Conservation (phyloP, 2,797 vertebrate genomes). For the Premnoplex brunnescens region DNA sequence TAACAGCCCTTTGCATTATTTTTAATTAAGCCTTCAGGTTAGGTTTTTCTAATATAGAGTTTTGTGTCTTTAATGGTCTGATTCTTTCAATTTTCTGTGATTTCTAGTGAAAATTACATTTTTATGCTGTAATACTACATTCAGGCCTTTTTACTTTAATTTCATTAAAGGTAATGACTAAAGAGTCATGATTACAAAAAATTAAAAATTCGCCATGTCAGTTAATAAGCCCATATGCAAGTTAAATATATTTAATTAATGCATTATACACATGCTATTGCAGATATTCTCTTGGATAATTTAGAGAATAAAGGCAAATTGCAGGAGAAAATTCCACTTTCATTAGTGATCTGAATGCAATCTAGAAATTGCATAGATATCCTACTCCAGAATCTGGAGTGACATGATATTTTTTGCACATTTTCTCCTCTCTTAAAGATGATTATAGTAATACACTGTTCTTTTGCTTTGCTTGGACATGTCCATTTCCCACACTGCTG, state of each 20-base stretch:
- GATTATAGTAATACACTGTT: neutral
- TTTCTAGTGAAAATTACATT: constrained; percentile 34
- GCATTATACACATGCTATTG: constrained; percentile 34
- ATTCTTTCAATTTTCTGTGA: constrained; percentile 26
- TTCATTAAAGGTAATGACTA: constrained; percentile 38
- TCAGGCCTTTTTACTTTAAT: constrained; percentile 17
- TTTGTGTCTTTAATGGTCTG: constrained; percentile 40
- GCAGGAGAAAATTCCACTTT: neutral
- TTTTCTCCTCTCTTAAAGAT: constrained; percentile 6
- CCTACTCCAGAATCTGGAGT: neutral
- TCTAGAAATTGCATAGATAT: neutral
- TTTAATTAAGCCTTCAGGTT: constrained; percentile 60
- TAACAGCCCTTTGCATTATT: constrained; percentile 23
- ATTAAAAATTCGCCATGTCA: neutral
- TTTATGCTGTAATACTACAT: constrained; percentile 32
- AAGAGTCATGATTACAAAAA: constrained; percentile 36
- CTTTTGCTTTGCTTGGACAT: neutral
- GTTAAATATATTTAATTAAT: constrained; percentile 56
- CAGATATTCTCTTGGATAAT: constrained; percentile 26
- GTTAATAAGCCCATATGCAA: constrained; percentile 4
- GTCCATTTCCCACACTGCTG: neutral
- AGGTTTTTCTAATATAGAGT: constrained; percentile 28
- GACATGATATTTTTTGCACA: neutral
- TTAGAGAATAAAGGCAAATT: constrained; percentile 24
- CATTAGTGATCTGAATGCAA: neutral